A percentile compares a stretch with the other conserved stretches of the same genome.
These are phyloP conservation scores for Dissostichus mawsoni DNA, from an alignment of 2,113 vertebrate species.

Conservation along the genomic window DNA sequence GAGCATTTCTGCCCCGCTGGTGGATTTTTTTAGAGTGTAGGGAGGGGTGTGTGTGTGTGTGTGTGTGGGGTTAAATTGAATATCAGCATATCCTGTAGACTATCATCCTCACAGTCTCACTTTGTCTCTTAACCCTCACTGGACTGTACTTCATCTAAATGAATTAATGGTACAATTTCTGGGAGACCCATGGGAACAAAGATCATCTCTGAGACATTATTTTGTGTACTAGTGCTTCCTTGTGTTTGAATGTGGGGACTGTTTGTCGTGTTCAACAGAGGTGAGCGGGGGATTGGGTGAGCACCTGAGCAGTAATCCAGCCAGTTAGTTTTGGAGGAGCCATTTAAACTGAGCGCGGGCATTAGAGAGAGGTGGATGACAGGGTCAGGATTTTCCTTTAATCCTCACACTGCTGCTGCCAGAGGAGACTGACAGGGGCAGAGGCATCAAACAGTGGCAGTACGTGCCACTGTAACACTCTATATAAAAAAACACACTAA, in stretches of 20 bases:
- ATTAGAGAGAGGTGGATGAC: slow-evolving; percentile 50
- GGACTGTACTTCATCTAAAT: slow-evolving; percentile 14
- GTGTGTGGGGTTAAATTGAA: slow-evolving; percentile 51
- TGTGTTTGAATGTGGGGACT: neutral
- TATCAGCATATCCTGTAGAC: slow-evolving; percentile 59
- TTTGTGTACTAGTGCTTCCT: neutral
- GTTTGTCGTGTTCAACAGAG: neutral
- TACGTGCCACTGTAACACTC: neutral
- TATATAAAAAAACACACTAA: neutral
- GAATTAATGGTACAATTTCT: neutral
- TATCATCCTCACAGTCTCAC: slow-evolving; percentile 27
- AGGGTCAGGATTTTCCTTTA: slow-evolving; percentile 73
- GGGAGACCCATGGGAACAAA: neutral
- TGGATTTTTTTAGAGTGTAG: slow-evolving; percentile 36
- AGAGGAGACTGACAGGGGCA: slow-evolving; percentile 37
- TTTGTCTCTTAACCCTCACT: slow-evolving; percentile 1
- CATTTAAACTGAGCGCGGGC: slow-evolving; percentile 65
- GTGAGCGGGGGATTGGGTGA: neutral
- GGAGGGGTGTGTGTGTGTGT: slow-evolving; percentile 16
- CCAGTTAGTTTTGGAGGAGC: slow-evolving; percentile 50
- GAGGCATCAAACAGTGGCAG: slow-evolving; percentile 31
- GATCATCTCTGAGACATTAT: neutral
- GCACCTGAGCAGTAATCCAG: slow-evolving; percentile 56
- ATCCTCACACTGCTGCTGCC: slow-evolving; percentile 68
- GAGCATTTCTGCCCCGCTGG: slow-evolving; percentile 57